Percentiles rank a stretch among this genome's conserved stretches.
Evolutionary conservation across 2,888 invertebrate species (phyloP).

Genomic region (Acanthococcus lagerstroemiae): DNA sequence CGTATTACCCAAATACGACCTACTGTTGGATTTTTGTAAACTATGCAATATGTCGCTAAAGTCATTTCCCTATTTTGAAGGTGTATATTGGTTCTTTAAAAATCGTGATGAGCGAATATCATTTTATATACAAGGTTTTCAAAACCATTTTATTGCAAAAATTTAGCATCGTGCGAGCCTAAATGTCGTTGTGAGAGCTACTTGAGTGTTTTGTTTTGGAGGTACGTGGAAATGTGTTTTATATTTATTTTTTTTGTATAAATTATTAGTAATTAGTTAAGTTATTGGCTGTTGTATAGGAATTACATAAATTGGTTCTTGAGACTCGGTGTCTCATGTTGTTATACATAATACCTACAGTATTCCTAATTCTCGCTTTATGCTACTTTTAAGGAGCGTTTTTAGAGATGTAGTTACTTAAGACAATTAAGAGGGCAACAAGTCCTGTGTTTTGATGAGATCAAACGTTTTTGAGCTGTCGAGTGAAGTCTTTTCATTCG

Average conservation of each 20-base stretch:
- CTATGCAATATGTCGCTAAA: not conserved
- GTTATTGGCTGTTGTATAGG: too few species aligned
- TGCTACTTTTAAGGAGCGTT: too few species aligned
- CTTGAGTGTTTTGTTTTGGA: not conserved
- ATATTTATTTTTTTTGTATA: not conserved
- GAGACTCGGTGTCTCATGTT: not conserved
- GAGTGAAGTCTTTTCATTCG: too few species aligned
- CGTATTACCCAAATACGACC: too few species aligned
- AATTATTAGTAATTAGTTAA: not conserved
- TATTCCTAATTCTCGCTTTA: too few species aligned
- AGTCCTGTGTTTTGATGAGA: too few species aligned
- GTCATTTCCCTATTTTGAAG: not conserved
- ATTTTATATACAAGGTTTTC: constrained; percentile 1
- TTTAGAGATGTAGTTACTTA: too few species aligned
- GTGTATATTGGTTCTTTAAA: not conserved
- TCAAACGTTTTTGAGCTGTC: too few species aligned
- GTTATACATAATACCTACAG: too few species aligned
- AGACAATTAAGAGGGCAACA: too few species aligned
- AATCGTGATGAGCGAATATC: constrained; percentile 1
- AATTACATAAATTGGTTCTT: not conserved
- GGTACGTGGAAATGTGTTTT: not conserved
- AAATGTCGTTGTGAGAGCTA: not conserved
- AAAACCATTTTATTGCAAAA: constrained; percentile 3
- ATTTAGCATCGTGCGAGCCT: not conserved
- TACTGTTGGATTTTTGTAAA: too few species aligned